Evolutionary conservation across 2,113 vertebrate species (phyloP), one percentile per base, ranked within the genome.

Genomic region (Thymallus thymallus): DNA sequence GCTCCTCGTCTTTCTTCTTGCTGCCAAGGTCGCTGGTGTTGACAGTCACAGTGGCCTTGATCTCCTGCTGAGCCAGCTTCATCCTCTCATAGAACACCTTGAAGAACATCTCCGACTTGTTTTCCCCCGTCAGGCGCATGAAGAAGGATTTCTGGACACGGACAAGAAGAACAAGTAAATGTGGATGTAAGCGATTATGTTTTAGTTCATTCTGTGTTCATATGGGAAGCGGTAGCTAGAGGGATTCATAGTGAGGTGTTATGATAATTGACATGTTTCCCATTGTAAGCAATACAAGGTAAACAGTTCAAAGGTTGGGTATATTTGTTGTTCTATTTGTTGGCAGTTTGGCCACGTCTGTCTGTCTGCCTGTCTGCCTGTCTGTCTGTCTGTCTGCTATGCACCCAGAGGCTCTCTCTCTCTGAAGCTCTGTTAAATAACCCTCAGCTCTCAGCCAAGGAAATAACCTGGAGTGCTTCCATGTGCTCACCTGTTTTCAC

Each of bases 81-180:
- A 99, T 99, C 55, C 98, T 95, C 78, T 98, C 97, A 23, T 98
- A 95, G 84, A 99, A 98, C 16, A 99, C 98, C 85, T 98, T 98
- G 26, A 99, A 99, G 92, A 99, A 99, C 84, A 95, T 97, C 80
- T 99, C 98, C 0, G 98, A 99, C 82, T 99, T 99, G 86, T 97
- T 98, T 84, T 98, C 98, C 29, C 98, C 94, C 0, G 95, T 98
- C 82, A 99, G 84, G 0, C 98, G 95, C 70, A 94, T 95, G 87
- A 92, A 98, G 82, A 99, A 98, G 0, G 97, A 99, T 60, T 96
- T 93, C 98, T 99, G 72, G 6, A 76, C 51, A 41, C 18, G 71
- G 32, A 45, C 55, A 14, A 2, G 1, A 20, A 2, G 23, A 9
- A 23, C 1, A 16, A 14, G 5, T 3, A 23, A 58, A 29, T 22